These are phyloP conservation scores for Carduelis carduelis DNA, from an alignment of 2,797 vertebrate genomes.

Conservation along the genomic window DNA sequence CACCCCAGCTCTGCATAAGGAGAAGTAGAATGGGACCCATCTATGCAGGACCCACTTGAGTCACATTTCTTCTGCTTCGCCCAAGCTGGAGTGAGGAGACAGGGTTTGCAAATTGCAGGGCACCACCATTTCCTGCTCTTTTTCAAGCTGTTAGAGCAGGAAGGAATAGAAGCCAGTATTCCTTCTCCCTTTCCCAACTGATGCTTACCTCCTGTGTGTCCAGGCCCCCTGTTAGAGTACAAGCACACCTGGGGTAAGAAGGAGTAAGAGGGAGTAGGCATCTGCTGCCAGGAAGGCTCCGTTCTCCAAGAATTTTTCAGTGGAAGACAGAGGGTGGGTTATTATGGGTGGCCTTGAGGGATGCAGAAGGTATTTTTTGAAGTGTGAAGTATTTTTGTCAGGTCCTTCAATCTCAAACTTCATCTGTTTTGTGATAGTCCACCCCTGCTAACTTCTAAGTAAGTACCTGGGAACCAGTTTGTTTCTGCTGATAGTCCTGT, in stretches of 20 bases:
- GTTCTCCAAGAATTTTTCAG: not conserved
- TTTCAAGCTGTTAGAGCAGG: not conserved
- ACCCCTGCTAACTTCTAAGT: not conserved
- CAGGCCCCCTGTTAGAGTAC: fast-evolving
- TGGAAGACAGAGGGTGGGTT: not conserved
- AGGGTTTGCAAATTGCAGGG: not conserved
- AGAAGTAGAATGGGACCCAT: not conserved
- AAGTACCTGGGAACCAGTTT: not conserved
- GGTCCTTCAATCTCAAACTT: not conserved
- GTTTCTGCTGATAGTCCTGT: not conserved
- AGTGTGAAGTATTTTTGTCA: not conserved
- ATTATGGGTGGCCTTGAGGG: not conserved
- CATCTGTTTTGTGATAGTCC: not conserved
- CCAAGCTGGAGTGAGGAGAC: not conserved
- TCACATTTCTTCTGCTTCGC: not conserved
- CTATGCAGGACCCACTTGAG: not conserved
- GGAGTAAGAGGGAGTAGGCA: not conserved
- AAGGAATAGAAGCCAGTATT: not conserved
- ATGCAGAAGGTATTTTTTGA: not conserved
- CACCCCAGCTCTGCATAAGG: not conserved
- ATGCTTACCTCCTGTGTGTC: fast-evolving
- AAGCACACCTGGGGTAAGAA: not conserved
- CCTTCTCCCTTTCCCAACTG: not conserved
- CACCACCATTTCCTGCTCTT: not conserved
- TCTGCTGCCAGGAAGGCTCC: not conserved